Evolutionary conservation across 2,888 invertebrate genomes (phyloP).

Genomic region (Spisula solida): DNA sequence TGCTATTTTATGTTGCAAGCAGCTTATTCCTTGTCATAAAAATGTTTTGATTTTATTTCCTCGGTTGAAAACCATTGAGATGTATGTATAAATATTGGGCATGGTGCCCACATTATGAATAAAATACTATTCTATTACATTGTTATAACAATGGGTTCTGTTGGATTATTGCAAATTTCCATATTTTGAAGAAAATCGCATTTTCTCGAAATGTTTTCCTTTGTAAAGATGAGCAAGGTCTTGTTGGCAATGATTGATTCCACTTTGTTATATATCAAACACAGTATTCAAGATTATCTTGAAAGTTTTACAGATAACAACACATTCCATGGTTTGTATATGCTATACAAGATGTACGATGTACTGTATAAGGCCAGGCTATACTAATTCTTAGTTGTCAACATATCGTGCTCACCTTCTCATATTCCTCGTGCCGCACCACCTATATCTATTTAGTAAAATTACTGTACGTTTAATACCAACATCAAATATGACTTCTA

Average conservation of each 20-base stretch:
- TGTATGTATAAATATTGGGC: not conserved
- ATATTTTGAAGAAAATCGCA: slow-evolving; percentile 13
- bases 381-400: too few species aligned
- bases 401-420: too few species aligned
- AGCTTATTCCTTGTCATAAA: not conserved
- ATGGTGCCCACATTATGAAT: not conserved
- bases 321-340: too few species aligned
- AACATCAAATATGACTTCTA: too few species aligned
- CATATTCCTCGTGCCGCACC: too few species aligned
- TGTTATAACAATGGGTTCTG: not conserved
- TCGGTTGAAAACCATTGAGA: not conserved
- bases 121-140: slow-evolving; percentile 13
- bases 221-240: not conserved
- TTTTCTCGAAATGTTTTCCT: not conserved
- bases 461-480: too few species aligned
- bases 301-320: too few species aligned
- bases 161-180: not conserved
- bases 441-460: too few species aligned
- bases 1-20: not conserved
- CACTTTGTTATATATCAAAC: not conserved
- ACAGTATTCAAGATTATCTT: not conserved
- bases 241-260: not conserved
- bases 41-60: slow-evolving; percentile 6
- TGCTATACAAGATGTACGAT: too few species aligned
- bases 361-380: too few species aligned